Evolutionary conservation across 1,140 invertebrate genomes (phyloP).

Genomic region (Gryon sp.): DNA sequence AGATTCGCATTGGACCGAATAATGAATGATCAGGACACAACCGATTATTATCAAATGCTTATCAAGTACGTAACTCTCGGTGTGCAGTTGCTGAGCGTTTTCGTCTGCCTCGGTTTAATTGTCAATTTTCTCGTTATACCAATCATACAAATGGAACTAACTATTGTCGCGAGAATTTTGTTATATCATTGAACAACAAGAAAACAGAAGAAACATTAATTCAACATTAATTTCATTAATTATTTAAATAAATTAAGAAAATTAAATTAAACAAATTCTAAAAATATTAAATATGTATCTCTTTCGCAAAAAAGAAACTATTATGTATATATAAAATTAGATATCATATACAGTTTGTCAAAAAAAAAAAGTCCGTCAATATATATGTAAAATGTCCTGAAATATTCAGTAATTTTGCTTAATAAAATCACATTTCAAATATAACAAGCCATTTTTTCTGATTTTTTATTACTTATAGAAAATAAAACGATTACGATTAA

Average conservation of each 20-base stretch:
- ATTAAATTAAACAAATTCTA: no score
- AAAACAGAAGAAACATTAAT: no score
- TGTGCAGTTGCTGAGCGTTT: constrained; percentile 69
- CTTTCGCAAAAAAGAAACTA: no score
- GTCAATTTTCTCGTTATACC: constrained; percentile 71
- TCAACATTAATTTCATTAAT: neutral
- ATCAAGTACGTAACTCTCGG: constrained; percentile 68
- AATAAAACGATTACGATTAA: constrained; percentile 20
- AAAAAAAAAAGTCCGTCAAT: no score
- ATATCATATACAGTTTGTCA: no score
- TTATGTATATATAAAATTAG: no score
- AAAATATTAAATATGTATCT: no score
- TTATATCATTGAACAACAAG: constrained; percentile 59
- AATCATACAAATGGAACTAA: constrained; percentile 67
- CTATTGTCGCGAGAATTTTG: constrained; percentile 68
- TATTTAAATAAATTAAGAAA: neutral
- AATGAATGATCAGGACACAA: constrained; percentile 66
- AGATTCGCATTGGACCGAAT: constrained; percentile 72
- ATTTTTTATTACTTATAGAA: constrained; percentile 24
- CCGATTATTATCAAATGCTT: constrained; percentile 63
- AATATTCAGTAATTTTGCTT: no score
- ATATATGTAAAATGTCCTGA: no score
- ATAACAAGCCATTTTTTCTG: constrained; percentile 16
- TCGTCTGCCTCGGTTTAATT: constrained; percentile 70
- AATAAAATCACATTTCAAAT: no score